A percentile compares a stretch with the other conserved stretches of the same genome.
Conservation (phyloP, 2,888 invertebrate genomes). For the Dryomyza anilis region DNA sequence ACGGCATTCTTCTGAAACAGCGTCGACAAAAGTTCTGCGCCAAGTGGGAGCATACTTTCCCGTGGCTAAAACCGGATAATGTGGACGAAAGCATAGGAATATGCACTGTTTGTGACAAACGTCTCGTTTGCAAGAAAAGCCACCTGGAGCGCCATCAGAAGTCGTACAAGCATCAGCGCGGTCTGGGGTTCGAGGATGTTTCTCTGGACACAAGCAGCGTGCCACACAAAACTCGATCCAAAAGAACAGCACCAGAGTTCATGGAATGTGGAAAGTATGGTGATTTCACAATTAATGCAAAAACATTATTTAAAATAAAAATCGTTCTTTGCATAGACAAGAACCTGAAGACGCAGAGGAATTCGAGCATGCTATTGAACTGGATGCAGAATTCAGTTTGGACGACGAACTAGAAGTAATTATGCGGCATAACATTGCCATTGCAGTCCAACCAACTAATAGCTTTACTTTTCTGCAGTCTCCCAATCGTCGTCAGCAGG, state of each 20-base stretch:
- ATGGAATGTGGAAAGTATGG: conserved; percentile 32
- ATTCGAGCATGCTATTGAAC: conserved; percentile 34
- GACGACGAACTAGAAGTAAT: conserved; percentile 18
- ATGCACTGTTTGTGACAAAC: conserved; percentile 38
- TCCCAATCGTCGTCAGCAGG: not conserved
- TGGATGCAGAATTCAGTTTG: conserved; percentile 32
- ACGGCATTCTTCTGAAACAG: conserved; percentile 24
- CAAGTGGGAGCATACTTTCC: conserved; percentile 38
- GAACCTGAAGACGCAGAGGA: conserved; percentile 32
- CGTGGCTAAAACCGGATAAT: conserved; percentile 38
- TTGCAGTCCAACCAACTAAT: too few relatives aligned
- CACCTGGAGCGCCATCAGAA: conserved; percentile 41
- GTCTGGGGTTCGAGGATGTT: conserved; percentile 36
- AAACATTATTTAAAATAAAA: not conserved
- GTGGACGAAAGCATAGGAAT: conserved; percentile 37
- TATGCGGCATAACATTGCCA: not conserved
- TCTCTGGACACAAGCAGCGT: conserved; percentile 19
- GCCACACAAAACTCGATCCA: too few relatives aligned
- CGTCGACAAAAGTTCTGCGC: conserved; percentile 37
- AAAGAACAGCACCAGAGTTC: conserved; percentile 30
- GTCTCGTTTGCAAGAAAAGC: conserved; percentile 41
- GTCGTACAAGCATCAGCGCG: conserved; percentile 37
- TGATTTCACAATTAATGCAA: conserved; percentile 11
- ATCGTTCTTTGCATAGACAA: conserved; percentile 14
- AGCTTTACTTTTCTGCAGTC: not conserved